Base-by-base conservation (phyloP, 2,888 invertebrate species). In the Stenchaetothrips biformis region DNA sequence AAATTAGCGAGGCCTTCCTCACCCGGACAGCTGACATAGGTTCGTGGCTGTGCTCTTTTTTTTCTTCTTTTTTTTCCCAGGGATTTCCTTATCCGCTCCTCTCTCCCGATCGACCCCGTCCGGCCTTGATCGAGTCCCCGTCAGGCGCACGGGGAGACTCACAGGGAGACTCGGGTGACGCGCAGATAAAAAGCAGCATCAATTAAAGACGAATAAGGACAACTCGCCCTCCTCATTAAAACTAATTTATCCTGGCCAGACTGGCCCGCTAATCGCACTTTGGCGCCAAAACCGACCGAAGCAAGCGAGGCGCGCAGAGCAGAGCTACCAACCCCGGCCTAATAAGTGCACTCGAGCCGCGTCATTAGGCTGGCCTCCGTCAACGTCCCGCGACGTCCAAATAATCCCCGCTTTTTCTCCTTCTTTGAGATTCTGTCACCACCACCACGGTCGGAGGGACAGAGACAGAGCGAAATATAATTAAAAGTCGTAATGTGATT, bases 231-330 rank as follows among this genome's bases (percentile, higher is more conserved):
- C 78, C 82, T 83, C 84, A 84, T 85, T 84, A 85, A 85, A 85
- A 85, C 84, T 84, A 83, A 83, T 84, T 86, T 86, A 86, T 86
- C 86, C 85, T 84, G 84, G 37, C 37, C 37, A 4, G 18, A 2
- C 82, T 82, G 81, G 82, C 82, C 81, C 79, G 81, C 25, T 74
- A 74, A 74, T 74, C 67, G 67, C 67, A 11, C 79, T 81, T 80
- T 77, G 9, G 37, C 37, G 47, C 53, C 37, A 4, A 37, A 37
- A 37, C 48, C 79, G 48, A 78, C 79, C 77, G 67, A 47, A 48
- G 78, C 80, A 37, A 4, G 37, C 37, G 37, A 37, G 37, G 37
- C 37, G 4, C 37, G 2, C 37, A 37, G 37, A 80, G 2, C 37
- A 37, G 37, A 80, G 53, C 67, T 49, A 48, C 79, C 78, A 77